Base-by-base conservation (phyloP, 2,888 invertebrate genomes). In the Yponomeuta evonymella region DNA sequence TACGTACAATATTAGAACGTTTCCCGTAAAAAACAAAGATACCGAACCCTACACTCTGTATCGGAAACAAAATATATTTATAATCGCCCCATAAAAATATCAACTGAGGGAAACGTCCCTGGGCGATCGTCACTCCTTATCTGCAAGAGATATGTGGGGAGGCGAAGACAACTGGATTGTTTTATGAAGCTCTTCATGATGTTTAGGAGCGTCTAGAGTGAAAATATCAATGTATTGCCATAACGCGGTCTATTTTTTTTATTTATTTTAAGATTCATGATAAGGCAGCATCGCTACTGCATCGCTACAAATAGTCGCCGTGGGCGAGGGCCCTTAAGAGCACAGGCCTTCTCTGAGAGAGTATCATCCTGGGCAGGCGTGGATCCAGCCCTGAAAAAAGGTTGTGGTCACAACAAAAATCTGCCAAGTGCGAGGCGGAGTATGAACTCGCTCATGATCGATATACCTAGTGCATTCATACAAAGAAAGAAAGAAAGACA, bases 41-140 rank as follows among this genome's bases (percentile, higher is more conserved):
- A 51, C 11, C 6, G 51, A 10, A 51, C 51, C 51, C 51, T 33
- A 51, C 9, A 0, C 51, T 10, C 12, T 51, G 12, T 12, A 51
- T 51, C 51, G 51, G 4, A 12, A 10, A 10, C 51, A 51, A 51
- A 51, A 51, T 51, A 51, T 12, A 2, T 5, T 51, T 12, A 51
- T 51, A 51, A 51, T 51, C 51, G 51, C 0, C 12, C 51, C 51
- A 51, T 51, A 51, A 51, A 51, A 51, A 51, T 10, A 8, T 33
- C 30, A 30, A 66, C 30, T 66, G 66, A 66, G 66, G 66, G 66
- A 66, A 66, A 36, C 33, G 33, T 66, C 66, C 66, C 66, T 12
- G 29, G 66, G 30, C 66, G 66, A 10, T 66, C 29, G 66, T 66
- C 66, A 36, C 33, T 12, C 29, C 66, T 66, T 66, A 66, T 66